phyloP scores from a whole-genome alignment of 2,113 vertebrate species.

The Neodon shergylaensis region DNA sequence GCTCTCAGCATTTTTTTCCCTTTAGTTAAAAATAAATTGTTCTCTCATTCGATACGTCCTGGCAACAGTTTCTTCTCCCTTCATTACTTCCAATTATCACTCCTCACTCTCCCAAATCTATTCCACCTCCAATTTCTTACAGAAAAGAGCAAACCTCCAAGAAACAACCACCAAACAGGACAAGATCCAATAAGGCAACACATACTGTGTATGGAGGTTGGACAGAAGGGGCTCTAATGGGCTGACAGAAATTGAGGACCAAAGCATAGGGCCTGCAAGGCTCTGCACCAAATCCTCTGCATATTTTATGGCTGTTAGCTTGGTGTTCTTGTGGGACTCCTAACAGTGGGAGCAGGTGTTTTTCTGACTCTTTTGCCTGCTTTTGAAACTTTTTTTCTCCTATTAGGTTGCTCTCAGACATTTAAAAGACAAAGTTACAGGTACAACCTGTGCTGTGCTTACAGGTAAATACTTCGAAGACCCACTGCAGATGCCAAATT shows the following conservation, averaged over 20 bases:
- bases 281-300: not conserved
- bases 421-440: not conserved
- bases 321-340: not conserved
- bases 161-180: not conserved
- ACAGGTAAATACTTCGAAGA: not conserved
- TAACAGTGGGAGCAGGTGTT: accelerated
- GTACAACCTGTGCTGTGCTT: not conserved
- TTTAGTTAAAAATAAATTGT: not conserved
- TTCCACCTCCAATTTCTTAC: accelerated
- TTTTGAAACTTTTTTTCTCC: not conserved
- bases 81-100: not conserved
- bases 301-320: not conserved
- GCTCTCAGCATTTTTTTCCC: not conserved
- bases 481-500: not conserved
- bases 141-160: not conserved
- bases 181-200: not conserved
- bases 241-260: not conserved
- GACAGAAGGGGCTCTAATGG: not conserved
- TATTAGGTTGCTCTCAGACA: not conserved
- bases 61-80: not conserved
- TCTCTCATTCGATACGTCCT: not conserved
- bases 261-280: not conserved
- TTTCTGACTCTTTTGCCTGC: not conserved
- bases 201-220: not conserved
- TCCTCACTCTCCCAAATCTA: accelerated